These are phyloP conservation scores for Betta splendens DNA, from an alignment of 2,797 vertebrate genomes.

Conservation along the genomic window DNA sequence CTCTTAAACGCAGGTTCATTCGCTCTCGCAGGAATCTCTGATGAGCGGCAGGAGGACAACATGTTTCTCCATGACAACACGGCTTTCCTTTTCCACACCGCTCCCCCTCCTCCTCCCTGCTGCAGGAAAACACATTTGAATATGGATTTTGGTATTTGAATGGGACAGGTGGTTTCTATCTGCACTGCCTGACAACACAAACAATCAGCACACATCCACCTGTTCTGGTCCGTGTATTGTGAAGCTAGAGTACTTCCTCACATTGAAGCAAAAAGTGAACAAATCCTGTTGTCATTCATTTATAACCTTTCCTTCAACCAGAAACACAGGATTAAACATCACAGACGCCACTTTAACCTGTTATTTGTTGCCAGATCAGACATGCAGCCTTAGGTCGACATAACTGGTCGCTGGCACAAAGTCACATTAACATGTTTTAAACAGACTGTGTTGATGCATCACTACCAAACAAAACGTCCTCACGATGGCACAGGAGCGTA, in stretches of 20 bases:
- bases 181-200: background rate
- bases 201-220: background rate
- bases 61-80: background rate
- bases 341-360: background rate
- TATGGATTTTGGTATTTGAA: slow-evolving; percentile 10
- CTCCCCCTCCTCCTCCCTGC: too few species aligned
- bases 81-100: background rate
- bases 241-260: background rate
- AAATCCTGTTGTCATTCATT: background rate
- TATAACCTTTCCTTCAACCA: background rate
- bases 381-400: too few species aligned
- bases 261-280: background rate
- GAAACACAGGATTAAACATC: background rate
- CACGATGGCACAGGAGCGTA: too few species aligned
- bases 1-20: too few species aligned
- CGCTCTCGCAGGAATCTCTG: too few species aligned
- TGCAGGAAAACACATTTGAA: slow-evolving; percentile 20
- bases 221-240: background rate
- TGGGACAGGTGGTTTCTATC: background rate
- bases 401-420: too few species aligned
- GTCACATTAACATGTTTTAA: too few species aligned
- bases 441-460: too few species aligned
- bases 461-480: too few species aligned
- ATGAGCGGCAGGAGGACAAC: too few species aligned
- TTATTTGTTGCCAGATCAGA: too few species aligned